These are phyloP conservation scores for Dysmachus trigonus DNA, from an alignment of 2,888 invertebrate species.

Conservation along the genomic window DNA sequence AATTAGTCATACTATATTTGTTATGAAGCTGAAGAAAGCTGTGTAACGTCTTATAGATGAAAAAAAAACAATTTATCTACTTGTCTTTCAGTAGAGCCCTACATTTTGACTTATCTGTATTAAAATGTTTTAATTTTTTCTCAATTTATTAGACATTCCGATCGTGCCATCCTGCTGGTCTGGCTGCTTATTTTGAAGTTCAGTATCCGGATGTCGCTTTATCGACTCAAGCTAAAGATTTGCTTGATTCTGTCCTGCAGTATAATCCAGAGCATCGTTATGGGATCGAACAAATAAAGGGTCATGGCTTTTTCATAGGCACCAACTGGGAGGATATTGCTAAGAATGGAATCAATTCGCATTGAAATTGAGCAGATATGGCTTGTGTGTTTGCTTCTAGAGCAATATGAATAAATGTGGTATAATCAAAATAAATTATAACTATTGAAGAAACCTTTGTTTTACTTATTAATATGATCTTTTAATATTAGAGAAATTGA, in stretches of 20 bases:
- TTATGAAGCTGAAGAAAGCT: no score
- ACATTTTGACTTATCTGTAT: no score
- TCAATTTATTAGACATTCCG: conserved; percentile 57
- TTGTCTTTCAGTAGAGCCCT: background rate
- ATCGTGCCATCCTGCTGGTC: conserved; percentile 60
- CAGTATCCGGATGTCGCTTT: conserved; percentile 61
- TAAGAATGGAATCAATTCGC: conserved; percentile 53
- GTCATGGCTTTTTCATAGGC: conserved; percentile 59
- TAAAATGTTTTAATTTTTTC: background rate
- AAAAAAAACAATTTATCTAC: no score
- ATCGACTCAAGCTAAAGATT: conserved; percentile 57
- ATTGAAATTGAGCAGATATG: background rate
- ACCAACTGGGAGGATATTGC: conserved; percentile 58
- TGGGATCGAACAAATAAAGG: conserved; percentile 58
- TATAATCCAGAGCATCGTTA: conserved; percentile 57
- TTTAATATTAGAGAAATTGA: no score
- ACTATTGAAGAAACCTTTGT: background rate
- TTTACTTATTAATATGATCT: background rate
- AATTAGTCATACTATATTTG: no score
- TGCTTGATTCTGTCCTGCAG: conserved; percentile 60
- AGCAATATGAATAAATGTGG: background rate
- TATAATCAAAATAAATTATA: background rate
- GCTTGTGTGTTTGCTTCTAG: background rate
- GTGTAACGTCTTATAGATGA: no score
- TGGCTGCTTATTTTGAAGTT: conserved; percentile 60